Evolutionary conservation across 2,113 vertebrate species (phyloP).

Genomic region (Scatophagus argus): DNA sequence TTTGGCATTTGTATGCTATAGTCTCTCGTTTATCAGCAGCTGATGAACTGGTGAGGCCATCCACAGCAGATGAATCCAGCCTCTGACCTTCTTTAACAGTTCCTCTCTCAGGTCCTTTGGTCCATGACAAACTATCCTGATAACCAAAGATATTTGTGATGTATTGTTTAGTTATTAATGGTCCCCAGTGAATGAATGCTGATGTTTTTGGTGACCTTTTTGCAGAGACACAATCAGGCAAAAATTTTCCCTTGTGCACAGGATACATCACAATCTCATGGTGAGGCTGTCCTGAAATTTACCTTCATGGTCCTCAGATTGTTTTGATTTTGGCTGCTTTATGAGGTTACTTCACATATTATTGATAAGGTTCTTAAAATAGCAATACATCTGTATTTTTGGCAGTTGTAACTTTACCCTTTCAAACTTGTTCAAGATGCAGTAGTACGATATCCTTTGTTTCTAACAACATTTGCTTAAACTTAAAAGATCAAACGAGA

Average conservation of each 20-base stretch:
- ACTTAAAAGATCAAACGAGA: background rate
- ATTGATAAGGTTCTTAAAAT: background rate
- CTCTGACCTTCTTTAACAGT: background rate
- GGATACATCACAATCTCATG: background rate
- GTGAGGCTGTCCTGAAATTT: background rate
- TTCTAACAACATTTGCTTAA: background rate
- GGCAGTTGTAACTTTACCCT: background rate
- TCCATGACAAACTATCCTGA: background rate
- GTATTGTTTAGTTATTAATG: background rate
- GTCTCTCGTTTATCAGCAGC: too few relatives aligned
- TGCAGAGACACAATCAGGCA: background rate
- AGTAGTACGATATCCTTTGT: background rate
- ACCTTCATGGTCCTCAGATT: too few relatives aligned
- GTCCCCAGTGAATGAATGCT: too few relatives aligned
- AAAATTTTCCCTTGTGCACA: background rate
- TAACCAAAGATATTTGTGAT: background rate
- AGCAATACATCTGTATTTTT: background rate
- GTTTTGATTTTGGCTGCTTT: background rate
- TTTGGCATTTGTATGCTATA: too few relatives aligned
- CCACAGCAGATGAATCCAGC: too few relatives aligned
- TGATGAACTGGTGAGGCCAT: too few relatives aligned
- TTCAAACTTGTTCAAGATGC: background rate
- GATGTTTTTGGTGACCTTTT: background rate
- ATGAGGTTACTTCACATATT: background rate
- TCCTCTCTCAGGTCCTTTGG: too few relatives aligned